A percentile compares a stretch with the other conserved stretches of the same genome.
Evolutionary conservation across 2,113 vertebrate species (phyloP).

Genomic region (Antechinus stuartii): DNA sequence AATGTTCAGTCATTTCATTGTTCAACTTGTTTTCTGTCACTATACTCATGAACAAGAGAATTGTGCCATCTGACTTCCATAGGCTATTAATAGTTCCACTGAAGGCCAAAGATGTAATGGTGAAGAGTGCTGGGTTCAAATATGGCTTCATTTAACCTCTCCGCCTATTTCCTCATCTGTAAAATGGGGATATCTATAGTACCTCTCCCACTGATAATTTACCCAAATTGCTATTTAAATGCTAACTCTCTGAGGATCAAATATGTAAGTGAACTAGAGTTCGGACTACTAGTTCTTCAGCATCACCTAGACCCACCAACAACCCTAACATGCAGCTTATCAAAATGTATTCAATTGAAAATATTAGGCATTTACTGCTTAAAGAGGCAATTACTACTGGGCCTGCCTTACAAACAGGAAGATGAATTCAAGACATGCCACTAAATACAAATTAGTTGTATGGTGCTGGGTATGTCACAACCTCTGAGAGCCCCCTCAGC

Average conservation of each 20-base stretch:
- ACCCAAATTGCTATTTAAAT: neutral
- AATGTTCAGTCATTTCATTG: conserved; percentile 11
- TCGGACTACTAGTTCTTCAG: neutral
- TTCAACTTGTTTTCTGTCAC: neutral
- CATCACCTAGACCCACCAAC: neutral
- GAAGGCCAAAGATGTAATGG: neutral
- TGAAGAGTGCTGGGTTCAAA: neutral
- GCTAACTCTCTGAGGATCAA: neutral
- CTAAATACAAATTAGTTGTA: neutral
- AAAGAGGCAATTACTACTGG: neutral
- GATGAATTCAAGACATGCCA: neutral
- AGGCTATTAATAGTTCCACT: neutral
- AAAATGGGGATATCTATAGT: neutral
- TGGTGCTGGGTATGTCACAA: neutral
- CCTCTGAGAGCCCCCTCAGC: neutral
- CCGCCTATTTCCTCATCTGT: neutral
- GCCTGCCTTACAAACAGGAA: neutral
- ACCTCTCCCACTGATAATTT: neutral
- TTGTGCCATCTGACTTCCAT: neutral
- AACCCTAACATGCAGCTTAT: neutral
- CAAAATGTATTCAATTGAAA: neutral
- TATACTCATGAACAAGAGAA: neutral
- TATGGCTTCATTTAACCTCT: neutral
- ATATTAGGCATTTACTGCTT: neutral
- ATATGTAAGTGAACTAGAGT: neutral